Base-by-base conservation (phyloP, 2,888 invertebrate genomes). In the Phania funesta region DNA sequence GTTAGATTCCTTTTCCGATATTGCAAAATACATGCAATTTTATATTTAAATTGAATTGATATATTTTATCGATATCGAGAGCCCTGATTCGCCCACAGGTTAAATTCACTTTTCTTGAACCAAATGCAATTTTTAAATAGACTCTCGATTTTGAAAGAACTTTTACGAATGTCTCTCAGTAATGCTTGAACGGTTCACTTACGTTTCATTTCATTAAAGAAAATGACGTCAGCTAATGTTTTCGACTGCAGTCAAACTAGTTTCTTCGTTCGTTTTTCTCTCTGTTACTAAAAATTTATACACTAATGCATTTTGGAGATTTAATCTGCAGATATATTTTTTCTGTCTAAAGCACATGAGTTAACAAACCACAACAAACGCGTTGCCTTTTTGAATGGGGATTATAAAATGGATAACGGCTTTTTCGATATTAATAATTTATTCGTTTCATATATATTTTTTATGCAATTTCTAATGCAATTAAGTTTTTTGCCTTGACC, bases 191-290 rank as follows among this genome's bases (percentile, higher is more conserved):
- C 11, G 60, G 24, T 58, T 41, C n/a, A 52, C 16, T 46, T 44
- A 56, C 44, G 46, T 56, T 74, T 58, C 38, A 46, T 75, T 48
- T 67, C 62, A 41, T 70, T 44, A 9, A 64, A 58, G 11, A 58
- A n/a, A n/a, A 65, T 78, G 71, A 78, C 71, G 78, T 78, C 71
- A 78, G 56, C 44, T 71, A 41, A 58, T n/a, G 18, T 50, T 16
- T 52, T 20, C 9, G 26, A 35, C 24, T 60, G 50, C 41, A 52
- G 16, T 1, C n/a, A 54, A 70, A 71, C 77, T 64, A 56, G 70
- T 65, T 65, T 77, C 20, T 16, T 18, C 7, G n/a, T 65, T 22
- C 4, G 2, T 50, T 22, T 16, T 2, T 35, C 54, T 20, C 8
- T 71, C 38, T 41, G 13, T 38, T 13, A 13, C 32, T 22, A 18